These are phyloP conservation scores for Leucophora obtusa DNA, from an alignment of 2,888 invertebrate genomes.

Conservation along the genomic window DNA sequence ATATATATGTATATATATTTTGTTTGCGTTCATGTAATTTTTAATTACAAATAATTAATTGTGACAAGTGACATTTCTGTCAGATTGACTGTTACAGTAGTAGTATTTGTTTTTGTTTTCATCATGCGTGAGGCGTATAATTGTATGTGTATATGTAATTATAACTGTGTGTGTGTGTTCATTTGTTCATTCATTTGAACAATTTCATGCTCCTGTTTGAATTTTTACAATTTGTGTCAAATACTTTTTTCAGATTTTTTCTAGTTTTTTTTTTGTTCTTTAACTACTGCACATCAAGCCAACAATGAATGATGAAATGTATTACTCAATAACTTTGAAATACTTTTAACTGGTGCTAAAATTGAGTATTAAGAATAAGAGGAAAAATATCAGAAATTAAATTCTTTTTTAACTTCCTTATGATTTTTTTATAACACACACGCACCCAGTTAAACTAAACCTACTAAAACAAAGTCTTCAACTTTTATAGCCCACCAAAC, in stretches of 20 bases:
- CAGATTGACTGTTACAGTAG: conserved; percentile 59
- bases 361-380: neutral
- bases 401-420: neutral
- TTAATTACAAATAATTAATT: conserved; percentile 65
- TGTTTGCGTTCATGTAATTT: conserved; percentile 46
- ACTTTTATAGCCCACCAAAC: neutral
- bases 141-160: conserved; percentile 3
- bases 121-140: conserved; percentile 64
- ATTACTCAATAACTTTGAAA: conserved; percentile 52
- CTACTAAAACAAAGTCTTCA: neutral
- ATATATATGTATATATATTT: too few species aligned
- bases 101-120: conserved; percentile 2
- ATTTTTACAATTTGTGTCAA: conserved; percentile 60
- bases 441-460: neutral
- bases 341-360: conserved; percentile 30
- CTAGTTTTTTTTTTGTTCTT: conserved; percentile 8
- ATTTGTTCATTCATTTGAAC: conserved; percentile 25
- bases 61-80: conserved; percentile 65
- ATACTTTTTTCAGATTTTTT: conserved; percentile 33
- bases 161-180: neutral
- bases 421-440: neutral
- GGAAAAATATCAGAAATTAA: conserved; percentile 8
- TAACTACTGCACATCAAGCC: conserved; percentile 35
- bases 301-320: conserved; percentile 43
- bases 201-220: conserved; percentile 48